Evolutionary conservation across 2,113 vertebrate genomes (phyloP).

Genomic region (Platichthys flesus): DNA sequence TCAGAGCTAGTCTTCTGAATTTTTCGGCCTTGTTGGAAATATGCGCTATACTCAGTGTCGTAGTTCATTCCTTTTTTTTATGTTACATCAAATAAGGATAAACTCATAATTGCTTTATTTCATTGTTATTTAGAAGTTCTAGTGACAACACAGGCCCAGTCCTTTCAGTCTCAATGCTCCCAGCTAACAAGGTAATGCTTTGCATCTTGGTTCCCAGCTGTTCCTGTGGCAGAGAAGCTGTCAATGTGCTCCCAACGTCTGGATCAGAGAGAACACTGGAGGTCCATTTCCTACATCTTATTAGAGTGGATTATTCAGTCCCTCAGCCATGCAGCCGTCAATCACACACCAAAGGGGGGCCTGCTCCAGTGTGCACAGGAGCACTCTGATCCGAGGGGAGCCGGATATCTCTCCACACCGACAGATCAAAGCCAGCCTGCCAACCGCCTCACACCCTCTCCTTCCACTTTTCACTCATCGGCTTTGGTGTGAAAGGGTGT

Average conservation of each 20-base stretch:
- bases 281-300: conserved; percentile 82
- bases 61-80: background rate
- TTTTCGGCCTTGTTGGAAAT: too few species aligned
- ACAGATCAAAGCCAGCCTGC: conserved; percentile 80
- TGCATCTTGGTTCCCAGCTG: conserved; percentile 63
- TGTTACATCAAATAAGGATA: background rate
- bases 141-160: background rate
- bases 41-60: too few species aligned
- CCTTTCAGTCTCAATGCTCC: conserved; percentile 28
- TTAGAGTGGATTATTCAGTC: conserved; percentile 81
- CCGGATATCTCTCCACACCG: conserved; percentile 81
- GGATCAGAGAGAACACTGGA: conserved; percentile 74
- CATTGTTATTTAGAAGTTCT: background rate
- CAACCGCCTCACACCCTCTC: conserved; percentile 76
- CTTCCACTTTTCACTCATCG: conserved; percentile 77
- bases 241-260: conserved; percentile 67
- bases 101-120: background rate
- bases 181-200: conserved; percentile 57
- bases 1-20: too few species aligned
- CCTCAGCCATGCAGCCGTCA: conserved; percentile 79
- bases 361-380: conserved; percentile 67
- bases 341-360: conserved; percentile 78
- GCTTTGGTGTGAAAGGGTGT: conserved; percentile 49
- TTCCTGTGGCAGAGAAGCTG: conserved; percentile 55
- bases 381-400: conserved; percentile 72